Evolutionary conservation across 2,797 vertebrate genomes (phyloP).

Genomic region (Anabacerthia variegaticeps): DNA sequence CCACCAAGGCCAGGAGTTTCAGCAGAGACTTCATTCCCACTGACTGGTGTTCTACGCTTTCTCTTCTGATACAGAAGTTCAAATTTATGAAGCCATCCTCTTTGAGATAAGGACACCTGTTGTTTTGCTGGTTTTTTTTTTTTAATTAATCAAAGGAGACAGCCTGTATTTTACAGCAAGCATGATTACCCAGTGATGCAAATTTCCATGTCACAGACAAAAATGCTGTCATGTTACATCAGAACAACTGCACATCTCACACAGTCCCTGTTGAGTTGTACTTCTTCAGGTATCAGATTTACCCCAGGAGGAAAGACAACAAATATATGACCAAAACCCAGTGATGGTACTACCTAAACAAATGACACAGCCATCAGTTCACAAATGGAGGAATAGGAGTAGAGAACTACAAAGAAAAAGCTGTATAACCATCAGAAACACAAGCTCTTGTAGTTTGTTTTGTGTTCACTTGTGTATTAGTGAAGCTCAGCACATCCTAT

Average conservation of each 20-base stretch:
- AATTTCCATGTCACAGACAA: not conserved
- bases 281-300: not conserved
- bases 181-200: not conserved
- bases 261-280: not conserved
- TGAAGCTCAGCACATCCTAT: too few species aligned
- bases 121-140: too few species aligned
- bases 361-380: not conserved
- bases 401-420: not conserved
- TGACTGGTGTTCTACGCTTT: not conserved
- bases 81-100: not conserved
- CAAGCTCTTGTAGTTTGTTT: not conserved
- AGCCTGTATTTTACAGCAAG: not conserved
- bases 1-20: not conserved
- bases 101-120: not conserved
- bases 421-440: not conserved
- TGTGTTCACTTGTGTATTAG: fast-evolving
- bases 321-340: not conserved
- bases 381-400: not conserved
- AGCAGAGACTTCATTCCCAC: not conserved
- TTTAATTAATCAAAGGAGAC: not conserved
- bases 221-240: not conserved
- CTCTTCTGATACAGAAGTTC: not conserved
- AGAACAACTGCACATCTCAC: not conserved
- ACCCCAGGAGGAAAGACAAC: not conserved
- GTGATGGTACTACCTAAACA: not conserved